Evolutionary conservation across 1,140 invertebrate genomes (phyloP), one percentile per base, ranked within the genome.

Genomic region (Lucilia sericata): DNA sequence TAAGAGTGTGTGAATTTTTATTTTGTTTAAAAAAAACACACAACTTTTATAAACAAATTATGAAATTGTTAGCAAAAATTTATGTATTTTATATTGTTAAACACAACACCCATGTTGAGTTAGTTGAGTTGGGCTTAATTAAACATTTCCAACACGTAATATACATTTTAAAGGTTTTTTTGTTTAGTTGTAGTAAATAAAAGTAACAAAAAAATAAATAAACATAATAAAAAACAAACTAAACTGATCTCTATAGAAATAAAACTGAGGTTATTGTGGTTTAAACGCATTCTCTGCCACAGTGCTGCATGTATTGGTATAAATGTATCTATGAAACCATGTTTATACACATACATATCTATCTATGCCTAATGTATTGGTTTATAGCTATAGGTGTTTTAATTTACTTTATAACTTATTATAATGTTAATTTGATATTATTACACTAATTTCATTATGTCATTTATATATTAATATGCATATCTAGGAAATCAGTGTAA

Each of bases 131-230:
- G 60, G 9, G 65, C 19, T 70, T 21, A 21, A 70, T 70, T 70
- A 70, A 70, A 70, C n/a, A 70, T 70, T 70, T 70, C 19, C 65
- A 70, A 70, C 65, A 70, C 65, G 65, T 70, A 70, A 70, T 21
- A 70, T n/a, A 70, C n/a, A 21, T 70, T 70, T 70, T 21, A 70
- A 60, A 70, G 65, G 65, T 70, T 70, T 70, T 70, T 14, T 60
- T 17, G 55, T 30, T 30, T 30, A 30, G 25, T 30, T 30, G 19
- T 70, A 25, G n/a, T 70, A 70, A 60, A 60, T 60, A 60, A 60
- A 60, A 60, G n/a, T 7, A 60, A 60, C 14, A 60, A 17, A 0
- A 60, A 60, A 60, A 60, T 60, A 17, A 60, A 60, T 60, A 60
- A 17, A 42, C 42, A 42, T 42, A 7, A 42, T 2, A 60, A 60